Conservation (phyloP, 2,888 invertebrate genomes). For the Lasiommata megera region DNA sequence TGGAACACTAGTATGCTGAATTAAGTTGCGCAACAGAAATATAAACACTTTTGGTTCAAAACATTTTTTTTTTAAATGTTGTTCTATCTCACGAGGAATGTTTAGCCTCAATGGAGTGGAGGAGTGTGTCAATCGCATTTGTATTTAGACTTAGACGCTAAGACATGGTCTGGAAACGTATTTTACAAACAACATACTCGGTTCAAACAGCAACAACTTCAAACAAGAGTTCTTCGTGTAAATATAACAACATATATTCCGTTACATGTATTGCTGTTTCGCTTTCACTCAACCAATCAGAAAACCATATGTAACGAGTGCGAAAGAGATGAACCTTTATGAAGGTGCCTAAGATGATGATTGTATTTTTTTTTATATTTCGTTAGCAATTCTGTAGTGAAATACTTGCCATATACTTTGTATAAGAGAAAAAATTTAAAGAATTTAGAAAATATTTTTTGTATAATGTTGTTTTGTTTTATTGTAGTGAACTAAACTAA, state of each 20-base stretch:
- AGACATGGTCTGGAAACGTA: no score
- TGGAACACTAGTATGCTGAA: neutral
- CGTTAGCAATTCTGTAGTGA: neutral
- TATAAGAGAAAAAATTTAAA: conserved; percentile 1
- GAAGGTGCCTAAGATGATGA: no score
- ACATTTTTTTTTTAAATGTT: neutral
- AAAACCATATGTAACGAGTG: no score
- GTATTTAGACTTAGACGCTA: no score
- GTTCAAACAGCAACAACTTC: no score
- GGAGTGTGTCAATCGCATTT: no score
- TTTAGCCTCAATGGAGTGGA: neutral
- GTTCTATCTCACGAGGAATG: neutral
- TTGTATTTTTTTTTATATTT: neutral
- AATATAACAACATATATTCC: no score
- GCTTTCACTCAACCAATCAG: no score
- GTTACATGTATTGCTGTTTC: no score
- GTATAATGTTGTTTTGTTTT: conserved; percentile 6
- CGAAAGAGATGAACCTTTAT: no score
- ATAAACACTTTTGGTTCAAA: neutral
- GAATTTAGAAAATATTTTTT: conserved; percentile 9
- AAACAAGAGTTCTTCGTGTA: no score
- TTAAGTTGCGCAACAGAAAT: neutral
- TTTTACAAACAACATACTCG: no score
- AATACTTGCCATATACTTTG: conserved; percentile 18
- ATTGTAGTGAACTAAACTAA: neutral